Base-by-base conservation (phyloP, 2,797 vertebrate genomes). In the Acipenser transmontanus region DNA sequence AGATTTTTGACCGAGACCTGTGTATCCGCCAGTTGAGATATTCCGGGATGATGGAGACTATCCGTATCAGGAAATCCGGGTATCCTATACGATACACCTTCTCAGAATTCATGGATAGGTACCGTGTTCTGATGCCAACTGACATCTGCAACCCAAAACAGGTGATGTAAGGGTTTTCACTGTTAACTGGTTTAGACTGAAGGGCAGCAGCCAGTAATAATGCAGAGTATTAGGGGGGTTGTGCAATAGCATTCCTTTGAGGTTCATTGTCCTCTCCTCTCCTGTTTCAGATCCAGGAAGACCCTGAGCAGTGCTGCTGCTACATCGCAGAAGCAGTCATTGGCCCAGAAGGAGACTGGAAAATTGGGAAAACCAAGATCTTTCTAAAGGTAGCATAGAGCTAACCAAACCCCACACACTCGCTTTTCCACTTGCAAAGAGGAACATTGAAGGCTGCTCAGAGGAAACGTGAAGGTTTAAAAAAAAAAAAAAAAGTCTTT, bases 11-110 rank as follows among this genome's bases (percentile, higher is more conserved):
- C 84, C 87, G 97, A 65, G 92, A 94, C 1, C 89, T 99, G 65
- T 96, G 94, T 69, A 76, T 96, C 49, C 89, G 85, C 52, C 97
- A 99, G 78, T 89, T 99, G 65, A 89, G 94, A 0, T 99, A 98
- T 73, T 98, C 96, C 0, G 96, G 97, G 17, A 98, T 98, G 95
- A 92, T 97, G 93, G 96, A 99, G 84, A 99, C 97, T 0, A 96
- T 99, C 73, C 83, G 70, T 62, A 97, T 99, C 82, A 87, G 97
- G 63, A 95, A 93, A 74, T 82, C 93, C 0, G 97, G 97, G 5
- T 99, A 92, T 78, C 95, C 97, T 0, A 79, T 99, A 7, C 94
- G 97, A 59, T 96, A 97, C 84, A 92, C 81, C 0, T 99, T 98
- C 51, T 69, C 83, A 0, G 93, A 97, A 71, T 99, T 99, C 72